Conservation (phyloP, 2,113 vertebrate species). For the Puma concolor region DNA sequence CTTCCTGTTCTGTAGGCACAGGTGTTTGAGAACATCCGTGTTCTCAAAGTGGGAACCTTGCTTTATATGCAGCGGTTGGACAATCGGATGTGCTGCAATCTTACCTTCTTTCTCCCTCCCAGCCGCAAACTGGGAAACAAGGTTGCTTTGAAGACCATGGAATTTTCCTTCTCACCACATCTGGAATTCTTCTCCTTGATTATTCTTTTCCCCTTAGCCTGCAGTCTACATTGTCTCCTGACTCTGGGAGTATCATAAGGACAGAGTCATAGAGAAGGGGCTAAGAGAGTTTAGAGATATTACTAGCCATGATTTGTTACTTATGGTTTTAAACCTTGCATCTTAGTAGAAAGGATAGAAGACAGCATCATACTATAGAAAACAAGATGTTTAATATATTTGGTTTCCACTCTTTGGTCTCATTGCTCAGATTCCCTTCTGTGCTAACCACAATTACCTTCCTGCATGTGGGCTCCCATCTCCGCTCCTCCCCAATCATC, state of each 20-base stretch:
- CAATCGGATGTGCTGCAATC: background rate
- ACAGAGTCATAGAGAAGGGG: background rate
- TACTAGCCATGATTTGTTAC: background rate
- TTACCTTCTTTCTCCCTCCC: background rate
- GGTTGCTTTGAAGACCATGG: background rate
- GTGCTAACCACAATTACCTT: background rate
- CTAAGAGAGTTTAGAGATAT: background rate
- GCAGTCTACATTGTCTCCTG: background rate
- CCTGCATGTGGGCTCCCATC: background rate
- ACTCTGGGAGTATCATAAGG: background rate
- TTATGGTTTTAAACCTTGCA: background rate
- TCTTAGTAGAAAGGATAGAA: background rate
- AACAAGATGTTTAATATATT: background rate
- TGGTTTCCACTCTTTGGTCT: background rate
- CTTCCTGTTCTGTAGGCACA: background rate
- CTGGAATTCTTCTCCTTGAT: background rate
- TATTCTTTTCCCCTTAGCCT: background rate
- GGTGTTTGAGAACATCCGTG: background rate
- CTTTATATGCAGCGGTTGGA: fast-evolving
- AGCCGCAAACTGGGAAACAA: background rate
- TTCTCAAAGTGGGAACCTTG: too few species aligned
- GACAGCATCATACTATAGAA: background rate
- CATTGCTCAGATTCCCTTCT: background rate
- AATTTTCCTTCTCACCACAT: background rate
- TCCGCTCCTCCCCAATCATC: background rate